Conservation (phyloP, 2,888 invertebrate genomes). For the Thyatira batis region DNA sequence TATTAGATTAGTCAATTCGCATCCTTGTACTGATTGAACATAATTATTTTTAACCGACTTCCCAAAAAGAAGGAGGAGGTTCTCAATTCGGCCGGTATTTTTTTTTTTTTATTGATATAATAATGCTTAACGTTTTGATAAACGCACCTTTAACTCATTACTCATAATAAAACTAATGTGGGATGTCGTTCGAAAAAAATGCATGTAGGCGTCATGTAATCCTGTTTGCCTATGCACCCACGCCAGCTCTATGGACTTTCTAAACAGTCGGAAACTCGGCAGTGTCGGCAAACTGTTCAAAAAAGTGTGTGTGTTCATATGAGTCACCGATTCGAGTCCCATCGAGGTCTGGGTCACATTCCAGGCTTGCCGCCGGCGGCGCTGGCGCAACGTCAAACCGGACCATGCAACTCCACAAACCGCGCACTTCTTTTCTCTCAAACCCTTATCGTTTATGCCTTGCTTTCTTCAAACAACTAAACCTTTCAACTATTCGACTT, state of each 20-base stretch:
- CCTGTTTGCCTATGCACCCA: conserved; percentile 71
- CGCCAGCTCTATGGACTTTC: conserved; percentile 59
- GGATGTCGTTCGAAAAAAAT: conserved; percentile 46
- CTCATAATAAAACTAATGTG: conserved; percentile 29
- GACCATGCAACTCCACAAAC: conserved; percentile 38
- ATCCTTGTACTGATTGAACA: too few species aligned
- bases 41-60: too few species aligned
- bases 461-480: conserved; percentile 27
- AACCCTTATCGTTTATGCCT: conserved; percentile 47
- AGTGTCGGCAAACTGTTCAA: conserved; percentile 38
- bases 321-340: conserved; percentile 71
- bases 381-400: conserved; percentile 51
- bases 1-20: too few species aligned
- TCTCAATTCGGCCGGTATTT: too few species aligned
- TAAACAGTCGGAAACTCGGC: conserved; percentile 49
- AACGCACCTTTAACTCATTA: conserved; percentile 11
- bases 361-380: conserved; percentile 49
- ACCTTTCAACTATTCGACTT: conserved; percentile 12
- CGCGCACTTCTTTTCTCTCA: conserved; percentile 39
- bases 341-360: conserved; percentile 78
- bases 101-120: too few species aligned
- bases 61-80: too few species aligned
- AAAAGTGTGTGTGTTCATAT: conserved; percentile 49
- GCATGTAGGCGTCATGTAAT: conserved; percentile 56
- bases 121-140: background rate